These are phyloP conservation scores for Nibea coibor DNA, from an alignment of 2,113 vertebrate species.

Conservation along the genomic window DNA sequence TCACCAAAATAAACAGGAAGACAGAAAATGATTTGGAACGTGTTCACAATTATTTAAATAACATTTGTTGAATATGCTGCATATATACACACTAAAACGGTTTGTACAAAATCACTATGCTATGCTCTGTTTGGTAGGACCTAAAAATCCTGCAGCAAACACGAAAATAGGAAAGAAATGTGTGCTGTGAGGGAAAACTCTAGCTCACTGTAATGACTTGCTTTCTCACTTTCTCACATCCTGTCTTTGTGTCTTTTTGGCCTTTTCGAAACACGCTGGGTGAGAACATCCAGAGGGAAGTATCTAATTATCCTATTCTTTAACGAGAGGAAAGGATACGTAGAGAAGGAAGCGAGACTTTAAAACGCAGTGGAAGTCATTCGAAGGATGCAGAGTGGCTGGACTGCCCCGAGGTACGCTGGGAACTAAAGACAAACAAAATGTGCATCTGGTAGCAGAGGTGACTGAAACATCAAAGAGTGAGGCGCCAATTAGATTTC, in stretches of 20 bases:
- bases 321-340: conserved; percentile 39
- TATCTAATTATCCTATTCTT: conserved; percentile 51
- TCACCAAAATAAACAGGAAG: conserved; percentile 40
- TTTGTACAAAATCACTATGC: conserved; percentile 17
- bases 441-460: not conserved
- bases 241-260: conserved; percentile 50
- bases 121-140: conserved; percentile 1
- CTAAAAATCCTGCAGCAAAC: conserved; percentile 10
- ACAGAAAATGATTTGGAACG: conserved; percentile 38
- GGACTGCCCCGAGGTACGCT: conserved; percentile 62
- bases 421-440: conserved; percentile 24
- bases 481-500: conserved; percentile 19
- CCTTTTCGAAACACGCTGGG: conserved; percentile 44
- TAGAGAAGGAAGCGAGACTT: conserved; percentile 7
- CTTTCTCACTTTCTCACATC: conserved; percentile 23
- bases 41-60: conserved; percentile 70
- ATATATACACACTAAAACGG: conserved; percentile 49
- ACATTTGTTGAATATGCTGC: conserved; percentile 52
- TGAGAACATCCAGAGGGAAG: conserved; percentile 55
- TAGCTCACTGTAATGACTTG: conserved; percentile 25
- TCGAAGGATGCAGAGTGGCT: conserved; percentile 42
- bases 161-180: not conserved
- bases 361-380: conserved; percentile 40
- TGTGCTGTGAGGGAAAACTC: not conserved
- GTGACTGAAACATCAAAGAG: conserved; percentile 29